Evolutionary conservation across 2,113 vertebrate genomes (phyloP).

Genomic region (Elgaria multicarinata): DNA sequence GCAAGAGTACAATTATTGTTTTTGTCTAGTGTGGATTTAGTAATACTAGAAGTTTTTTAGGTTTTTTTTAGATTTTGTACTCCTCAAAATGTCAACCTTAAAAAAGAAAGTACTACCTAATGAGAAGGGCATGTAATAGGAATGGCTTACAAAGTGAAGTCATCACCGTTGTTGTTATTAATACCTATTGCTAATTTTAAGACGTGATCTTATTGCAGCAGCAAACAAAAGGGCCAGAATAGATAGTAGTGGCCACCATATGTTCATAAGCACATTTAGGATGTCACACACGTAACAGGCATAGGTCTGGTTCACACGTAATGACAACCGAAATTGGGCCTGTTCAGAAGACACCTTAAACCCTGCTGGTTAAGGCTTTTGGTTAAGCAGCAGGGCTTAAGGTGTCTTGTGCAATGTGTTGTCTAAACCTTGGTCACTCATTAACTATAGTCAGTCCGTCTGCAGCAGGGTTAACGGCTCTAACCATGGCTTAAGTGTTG

Average conservation of each 20-base stretch:
- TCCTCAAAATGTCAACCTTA: slow-evolving; percentile 42
- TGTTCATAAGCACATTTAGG: background rate
- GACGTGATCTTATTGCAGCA: background rate
- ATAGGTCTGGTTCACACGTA: background rate
- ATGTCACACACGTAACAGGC: background rate
- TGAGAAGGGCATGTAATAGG: fast-evolving
- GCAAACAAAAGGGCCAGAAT: background rate
- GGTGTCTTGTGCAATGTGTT: no score
- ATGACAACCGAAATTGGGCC: no score
- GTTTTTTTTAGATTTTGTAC: slow-evolving; percentile 39
- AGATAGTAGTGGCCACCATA: background rate
- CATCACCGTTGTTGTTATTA: background rate
- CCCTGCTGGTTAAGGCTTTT: no score
- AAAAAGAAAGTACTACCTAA: background rate
- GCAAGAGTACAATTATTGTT: slow-evolving; percentile 57
- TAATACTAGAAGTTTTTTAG: slow-evolving; percentile 44
- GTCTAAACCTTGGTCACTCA: no score
- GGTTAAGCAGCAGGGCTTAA: no score
- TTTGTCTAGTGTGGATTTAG: slow-evolving; percentile 39
- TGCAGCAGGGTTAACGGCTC: no score
- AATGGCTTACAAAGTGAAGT: background rate
- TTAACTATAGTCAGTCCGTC: no score
- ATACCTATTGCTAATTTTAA: slow-evolving; percentile 1
- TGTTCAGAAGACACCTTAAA: no score
- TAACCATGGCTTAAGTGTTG: no score